phyloP scores from a whole-genome alignment of 2,113 vertebrate species.

The Rhinolophus ferrumequinum region DNA sequence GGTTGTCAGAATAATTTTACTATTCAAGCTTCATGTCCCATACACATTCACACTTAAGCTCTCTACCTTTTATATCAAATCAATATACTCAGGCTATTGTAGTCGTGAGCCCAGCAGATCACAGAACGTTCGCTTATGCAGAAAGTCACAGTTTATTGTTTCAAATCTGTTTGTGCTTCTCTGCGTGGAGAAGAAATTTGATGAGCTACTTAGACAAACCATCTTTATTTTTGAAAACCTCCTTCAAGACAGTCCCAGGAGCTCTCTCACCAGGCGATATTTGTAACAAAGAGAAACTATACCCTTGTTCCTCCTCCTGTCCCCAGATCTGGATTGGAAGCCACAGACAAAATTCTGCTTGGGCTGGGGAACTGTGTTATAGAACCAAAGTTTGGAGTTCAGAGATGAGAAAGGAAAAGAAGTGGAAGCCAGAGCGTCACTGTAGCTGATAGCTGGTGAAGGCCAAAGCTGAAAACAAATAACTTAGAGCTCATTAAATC shows the following conservation, averaged over 20 bases:
- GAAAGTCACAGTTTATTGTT: neutral
- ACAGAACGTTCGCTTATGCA: neutral
- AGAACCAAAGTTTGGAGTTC: neutral
- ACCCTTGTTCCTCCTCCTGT: neutral
- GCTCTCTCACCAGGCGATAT: neutral
- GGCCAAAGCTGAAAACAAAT: neutral
- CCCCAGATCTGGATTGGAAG: neutral
- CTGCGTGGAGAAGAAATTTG: neutral
- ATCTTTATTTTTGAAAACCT: neutral
- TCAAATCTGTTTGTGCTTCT: neutral
- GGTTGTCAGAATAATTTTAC: neutral
- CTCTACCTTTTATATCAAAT: neutral
- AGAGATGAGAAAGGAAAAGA: neutral
- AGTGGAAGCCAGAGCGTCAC: neutral
- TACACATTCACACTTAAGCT: neutral
- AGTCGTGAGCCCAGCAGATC: neutral
- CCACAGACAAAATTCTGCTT: neutral
- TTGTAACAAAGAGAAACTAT: neutral
- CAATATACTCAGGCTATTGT: neutral
- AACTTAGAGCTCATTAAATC: neutral
- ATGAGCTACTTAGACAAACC: neutral
- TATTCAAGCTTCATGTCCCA: neutral
- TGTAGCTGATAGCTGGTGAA: neutral
- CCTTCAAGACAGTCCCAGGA: neutral
- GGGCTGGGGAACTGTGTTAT: neutral